These are phyloP conservation scores for Osmerus eperlanus DNA, from an alignment of 2,113 vertebrate genomes.

Conservation along the genomic window DNA sequence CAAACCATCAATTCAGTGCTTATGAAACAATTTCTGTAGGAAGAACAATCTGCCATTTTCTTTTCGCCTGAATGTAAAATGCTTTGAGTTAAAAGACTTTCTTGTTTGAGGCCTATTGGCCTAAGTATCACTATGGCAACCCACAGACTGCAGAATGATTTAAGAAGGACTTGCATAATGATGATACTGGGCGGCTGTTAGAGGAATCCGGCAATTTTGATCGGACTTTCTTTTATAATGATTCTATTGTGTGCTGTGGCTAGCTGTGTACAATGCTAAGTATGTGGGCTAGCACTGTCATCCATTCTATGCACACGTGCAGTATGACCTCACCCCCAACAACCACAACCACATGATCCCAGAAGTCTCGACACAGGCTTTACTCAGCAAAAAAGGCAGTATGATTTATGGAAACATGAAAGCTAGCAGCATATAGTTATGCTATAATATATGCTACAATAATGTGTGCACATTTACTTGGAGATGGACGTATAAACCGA, in stretches of 20 bases:
- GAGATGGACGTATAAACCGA: too few species aligned
- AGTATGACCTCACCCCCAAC: conserved; percentile 5
- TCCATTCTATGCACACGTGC: background rate
- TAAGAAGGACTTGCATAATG: conserved; percentile 38
- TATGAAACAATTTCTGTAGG: conserved; percentile 42
- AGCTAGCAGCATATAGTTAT: background rate
- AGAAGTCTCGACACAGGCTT: background rate
- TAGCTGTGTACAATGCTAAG: conserved; percentile 27
- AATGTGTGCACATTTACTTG: background rate
- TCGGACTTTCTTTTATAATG: conserved; percentile 11
- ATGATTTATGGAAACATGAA: background rate
- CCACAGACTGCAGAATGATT: conserved; percentile 22
- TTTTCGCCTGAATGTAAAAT: conserved; percentile 21
- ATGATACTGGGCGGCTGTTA: conserved; percentile 30
- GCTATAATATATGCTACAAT: too few species aligned
- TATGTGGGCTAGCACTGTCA: conserved; percentile 22
- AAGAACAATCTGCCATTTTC: conserved; percentile 3
- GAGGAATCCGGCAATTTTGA: conserved; percentile 13
- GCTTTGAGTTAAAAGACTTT: conserved; percentile 28
- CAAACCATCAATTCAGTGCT: conserved; percentile 10
- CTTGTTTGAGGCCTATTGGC: conserved; percentile 29
- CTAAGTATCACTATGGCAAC: conserved; percentile 44
- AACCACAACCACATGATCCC: background rate
- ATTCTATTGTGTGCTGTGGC: conserved; percentile 31
- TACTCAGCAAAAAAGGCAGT: background rate